Evolutionary conservation across 2,888 invertebrate species (phyloP).

Genomic region (Apantesis nais): DNA sequence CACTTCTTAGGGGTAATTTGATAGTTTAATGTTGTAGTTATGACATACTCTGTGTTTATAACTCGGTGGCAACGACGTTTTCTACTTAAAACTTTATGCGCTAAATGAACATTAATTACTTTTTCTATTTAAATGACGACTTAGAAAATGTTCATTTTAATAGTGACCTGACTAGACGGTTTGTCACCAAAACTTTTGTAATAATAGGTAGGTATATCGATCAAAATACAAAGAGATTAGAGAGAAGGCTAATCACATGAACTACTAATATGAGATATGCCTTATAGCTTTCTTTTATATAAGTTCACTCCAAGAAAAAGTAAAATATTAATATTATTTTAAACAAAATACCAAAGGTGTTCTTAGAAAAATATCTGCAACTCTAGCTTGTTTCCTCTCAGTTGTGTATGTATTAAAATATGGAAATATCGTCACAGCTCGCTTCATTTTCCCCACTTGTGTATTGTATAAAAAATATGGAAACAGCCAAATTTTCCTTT

Average conservation of each 20-base stretch:
- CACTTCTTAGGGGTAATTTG: not conserved
- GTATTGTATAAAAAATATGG: constrained; percentile 11
- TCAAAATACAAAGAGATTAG: no score
- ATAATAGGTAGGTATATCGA: no score
- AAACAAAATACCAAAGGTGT: not conserved
- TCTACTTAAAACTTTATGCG: not conserved
- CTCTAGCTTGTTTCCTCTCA: not conserved
- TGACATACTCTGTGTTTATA: not conserved
- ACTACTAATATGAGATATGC: not conserved
- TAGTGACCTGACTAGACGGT: no score
- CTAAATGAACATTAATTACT: no score
- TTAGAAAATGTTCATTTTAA: no score
- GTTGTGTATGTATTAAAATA: constrained; percentile 9
- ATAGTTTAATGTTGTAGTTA: constrained; percentile 2
- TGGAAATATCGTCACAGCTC: not conserved
- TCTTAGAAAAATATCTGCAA: not conserved
- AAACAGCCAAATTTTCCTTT: constrained; percentile 10
- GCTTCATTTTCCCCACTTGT: not conserved
- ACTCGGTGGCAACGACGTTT: not conserved
- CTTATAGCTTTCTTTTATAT: not conserved
- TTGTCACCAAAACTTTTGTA: no score
- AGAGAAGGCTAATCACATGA: not conserved
- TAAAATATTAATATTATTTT: not conserved
- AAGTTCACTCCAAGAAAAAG: not conserved
- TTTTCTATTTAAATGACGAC: no score